These are phyloP conservation scores for Aleiodes testaceus DNA, from an alignment of 2,888 invertebrate species.

Conservation along the genomic window DNA sequence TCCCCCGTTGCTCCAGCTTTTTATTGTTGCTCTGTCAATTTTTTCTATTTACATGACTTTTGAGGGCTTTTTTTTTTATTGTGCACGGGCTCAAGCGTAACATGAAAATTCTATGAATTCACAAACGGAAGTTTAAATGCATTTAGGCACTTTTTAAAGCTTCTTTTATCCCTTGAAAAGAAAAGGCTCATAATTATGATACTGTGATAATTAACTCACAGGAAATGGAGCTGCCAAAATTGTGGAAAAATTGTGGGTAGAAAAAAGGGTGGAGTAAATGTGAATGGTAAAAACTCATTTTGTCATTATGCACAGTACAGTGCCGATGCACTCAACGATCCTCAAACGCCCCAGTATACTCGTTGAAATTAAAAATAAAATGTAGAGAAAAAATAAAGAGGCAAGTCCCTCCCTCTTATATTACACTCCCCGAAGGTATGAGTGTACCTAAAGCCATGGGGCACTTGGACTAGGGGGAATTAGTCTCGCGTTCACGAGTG, in stretches of 20 bases:
- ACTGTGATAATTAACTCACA: background rate
- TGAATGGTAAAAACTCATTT: slow-evolving; percentile 5
- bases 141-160: background rate
- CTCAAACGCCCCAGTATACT: background rate
- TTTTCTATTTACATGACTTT: slow-evolving; percentile 9
- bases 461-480: slow-evolving; percentile 9
- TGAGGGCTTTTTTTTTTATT: too few species aligned
- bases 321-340: slow-evolving; percentile 31
- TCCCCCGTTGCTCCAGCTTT: background rate
- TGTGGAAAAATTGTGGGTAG: background rate
- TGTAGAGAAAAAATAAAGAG: background rate
- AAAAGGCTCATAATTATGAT: slow-evolving; percentile 11
- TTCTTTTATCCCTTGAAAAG: background rate
- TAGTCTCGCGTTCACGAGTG: slow-evolving; percentile 26
- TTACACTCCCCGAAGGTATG: slow-evolving; percentile 4
- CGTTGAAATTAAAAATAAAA: slow-evolving; percentile 2
- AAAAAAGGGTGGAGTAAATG: background rate
- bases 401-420: background rate
- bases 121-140: slow-evolving; percentile 21
- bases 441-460: slow-evolving; percentile 13
- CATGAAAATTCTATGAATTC: background rate
- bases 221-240: slow-evolving; percentile 6
- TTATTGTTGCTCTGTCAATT: background rate
- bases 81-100: background rate
- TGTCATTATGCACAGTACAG: slow-evolving; percentile 4